Conservation (phyloP, 1,140 invertebrate species). For the Sarcophaga peregrina region DNA sequence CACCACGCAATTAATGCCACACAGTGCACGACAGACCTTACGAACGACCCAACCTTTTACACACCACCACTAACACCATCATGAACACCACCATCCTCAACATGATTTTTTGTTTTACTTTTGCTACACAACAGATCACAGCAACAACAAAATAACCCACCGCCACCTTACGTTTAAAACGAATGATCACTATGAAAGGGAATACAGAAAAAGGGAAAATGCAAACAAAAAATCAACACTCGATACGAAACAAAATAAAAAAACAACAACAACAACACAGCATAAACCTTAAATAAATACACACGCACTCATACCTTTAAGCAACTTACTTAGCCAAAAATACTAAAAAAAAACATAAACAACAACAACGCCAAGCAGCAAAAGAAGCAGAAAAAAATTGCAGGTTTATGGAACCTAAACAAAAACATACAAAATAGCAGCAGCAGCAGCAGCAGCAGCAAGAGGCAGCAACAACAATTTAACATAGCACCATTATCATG, state of each 20-base stretch:
- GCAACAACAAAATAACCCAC: background rate
- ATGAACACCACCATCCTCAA: too few relatives aligned
- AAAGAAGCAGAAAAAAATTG: background rate
- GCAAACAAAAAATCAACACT: background rate
- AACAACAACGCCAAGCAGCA: background rate
- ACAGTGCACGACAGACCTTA: background rate
- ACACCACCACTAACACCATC: background rate
- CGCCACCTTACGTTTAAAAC: constrained; percentile 36
- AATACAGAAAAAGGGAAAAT: constrained; percentile 23
- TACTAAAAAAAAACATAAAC: background rate
- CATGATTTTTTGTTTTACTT: too few relatives aligned
- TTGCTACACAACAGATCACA: background rate
- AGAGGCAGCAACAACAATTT: too few relatives aligned
- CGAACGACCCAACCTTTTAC: constrained; percentile 16
- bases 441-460: too few relatives aligned
- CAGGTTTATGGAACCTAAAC: too few relatives aligned
- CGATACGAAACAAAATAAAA: background rate
- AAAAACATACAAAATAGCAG: too few relatives aligned
- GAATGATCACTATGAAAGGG: constrained; percentile 28
- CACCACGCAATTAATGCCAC: constrained; percentile 30
- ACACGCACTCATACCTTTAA: background rate
- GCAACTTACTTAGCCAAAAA: background rate
- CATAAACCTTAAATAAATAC: background rate
- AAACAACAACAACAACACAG: background rate
- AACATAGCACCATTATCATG: too few relatives aligned